Percentiles rank a stretch among this genome's conserved stretches.
These are phyloP conservation scores for Drosophila melanosoma DNA, from an alignment of 2,888 invertebrate species.

Conservation along the genomic window DNA sequence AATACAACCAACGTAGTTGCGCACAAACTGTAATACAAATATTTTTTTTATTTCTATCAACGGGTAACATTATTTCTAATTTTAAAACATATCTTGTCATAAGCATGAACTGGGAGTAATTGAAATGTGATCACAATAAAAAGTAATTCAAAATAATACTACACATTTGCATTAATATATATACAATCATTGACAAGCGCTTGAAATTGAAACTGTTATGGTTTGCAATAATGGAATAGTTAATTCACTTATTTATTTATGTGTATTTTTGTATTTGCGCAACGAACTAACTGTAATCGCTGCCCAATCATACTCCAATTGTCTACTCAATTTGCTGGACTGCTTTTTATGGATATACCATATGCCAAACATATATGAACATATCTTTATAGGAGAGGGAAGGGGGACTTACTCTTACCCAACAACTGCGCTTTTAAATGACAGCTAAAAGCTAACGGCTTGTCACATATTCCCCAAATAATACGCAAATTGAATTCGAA, in stretches of 20 bases:
- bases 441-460: conserved; percentile 66
- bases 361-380: neutral
- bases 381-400: neutral
- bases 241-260: conserved; percentile 40
- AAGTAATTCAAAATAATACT: conserved; percentile 1
- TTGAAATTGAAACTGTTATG: conserved; percentile 61
- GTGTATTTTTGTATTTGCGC: conserved; percentile 3
- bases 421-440: conserved; percentile 45
- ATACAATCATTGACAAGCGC: conserved; percentile 55
- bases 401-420: neutral
- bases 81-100: neutral
- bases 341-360: conserved; percentile 19
- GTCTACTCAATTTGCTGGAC: conserved; percentile 61
- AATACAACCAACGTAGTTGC: conserved; percentile 9
- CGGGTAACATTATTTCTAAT: neutral
- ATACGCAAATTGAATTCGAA: conserved; percentile 67
- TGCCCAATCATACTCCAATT: conserved; percentile 60
- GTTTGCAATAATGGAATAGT: conserved; percentile 25
- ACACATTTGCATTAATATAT: neutral
- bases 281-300: conserved; percentile 33
- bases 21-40: conserved; percentile 2
- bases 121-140: neutral
- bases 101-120: neutral
- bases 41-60: neutral
- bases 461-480: conserved; percentile 64